These are phyloP conservation scores for Aplodontia rufa DNA, from an alignment of 2,113 vertebrate species.

Conservation along the genomic window DNA sequence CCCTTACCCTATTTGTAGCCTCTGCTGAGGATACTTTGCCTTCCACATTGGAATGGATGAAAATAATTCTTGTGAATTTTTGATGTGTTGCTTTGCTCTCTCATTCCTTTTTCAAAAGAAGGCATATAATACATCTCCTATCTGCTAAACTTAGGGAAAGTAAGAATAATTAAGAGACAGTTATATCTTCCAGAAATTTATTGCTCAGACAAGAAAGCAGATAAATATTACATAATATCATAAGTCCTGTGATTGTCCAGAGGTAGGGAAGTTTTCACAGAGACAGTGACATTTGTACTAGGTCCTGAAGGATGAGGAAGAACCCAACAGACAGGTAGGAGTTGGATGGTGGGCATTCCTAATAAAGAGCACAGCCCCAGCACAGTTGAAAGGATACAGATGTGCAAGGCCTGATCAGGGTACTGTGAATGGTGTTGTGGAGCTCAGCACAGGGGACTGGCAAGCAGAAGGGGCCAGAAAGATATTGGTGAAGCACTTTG, in stretches of 20 bases:
- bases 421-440: neutral
- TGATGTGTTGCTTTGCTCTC: neutral
- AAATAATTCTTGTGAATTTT: neutral
- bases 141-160: neutral
- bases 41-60: neutral
- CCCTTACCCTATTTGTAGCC: neutral
- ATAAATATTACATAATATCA: neutral
- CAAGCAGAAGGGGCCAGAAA: neutral
- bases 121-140: neutral
- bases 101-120: constrained; percentile 5
- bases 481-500: neutral
- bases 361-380: neutral
- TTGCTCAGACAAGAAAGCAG: neutral
- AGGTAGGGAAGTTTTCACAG: neutral
- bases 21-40: neutral
- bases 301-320: neutral
- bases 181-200: neutral
- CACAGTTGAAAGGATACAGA: neutral
- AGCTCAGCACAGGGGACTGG: neutral
- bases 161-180: neutral
- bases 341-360: neutral
- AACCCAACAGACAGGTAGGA: too few species aligned
- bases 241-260: neutral
- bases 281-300: neutral
- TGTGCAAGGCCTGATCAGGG: neutral